Evolutionary conservation across 2,797 vertebrate genomes (phyloP).

Genomic region (Gobionotothen gibberifrons): DNA sequence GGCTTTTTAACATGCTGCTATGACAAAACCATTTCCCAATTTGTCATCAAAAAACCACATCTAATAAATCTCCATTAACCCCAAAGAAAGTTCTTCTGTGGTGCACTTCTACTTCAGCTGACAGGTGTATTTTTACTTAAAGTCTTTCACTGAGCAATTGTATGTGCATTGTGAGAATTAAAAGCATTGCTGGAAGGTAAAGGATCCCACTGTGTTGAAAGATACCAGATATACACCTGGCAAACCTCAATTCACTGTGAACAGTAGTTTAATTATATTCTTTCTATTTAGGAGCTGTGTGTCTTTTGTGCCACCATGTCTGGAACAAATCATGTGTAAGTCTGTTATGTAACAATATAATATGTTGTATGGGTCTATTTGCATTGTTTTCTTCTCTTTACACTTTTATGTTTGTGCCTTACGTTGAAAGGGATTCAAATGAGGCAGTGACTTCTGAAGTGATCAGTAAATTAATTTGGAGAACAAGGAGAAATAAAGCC

Average conservation of each 20-base stretch:
- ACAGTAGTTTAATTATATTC: slow-evolving; percentile 43
- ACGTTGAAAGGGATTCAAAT: slow-evolving; percentile 25
- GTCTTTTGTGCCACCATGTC: slow-evolving; percentile 21
- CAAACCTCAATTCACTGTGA: slow-evolving; percentile 39
- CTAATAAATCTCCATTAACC: no score
- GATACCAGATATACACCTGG: slow-evolving; percentile 38
- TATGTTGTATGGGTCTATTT: background rate
- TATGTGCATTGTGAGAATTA: slow-evolving; percentile 48
- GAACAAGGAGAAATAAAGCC: background rate
- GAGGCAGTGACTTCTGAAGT: slow-evolving; percentile 31
- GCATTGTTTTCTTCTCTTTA: slow-evolving; percentile 17
- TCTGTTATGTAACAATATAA: slow-evolving; percentile 27
- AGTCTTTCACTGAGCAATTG: slow-evolving; percentile 27
- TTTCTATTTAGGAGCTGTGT: slow-evolving; percentile 14
- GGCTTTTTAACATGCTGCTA: no score
- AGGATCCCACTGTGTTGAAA: slow-evolving; percentile 35
- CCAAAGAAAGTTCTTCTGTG: background rate
- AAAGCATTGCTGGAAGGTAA: slow-evolving; percentile 50
- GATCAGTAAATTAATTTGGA: slow-evolving; percentile 39
- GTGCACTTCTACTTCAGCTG: slow-evolving; percentile 9
- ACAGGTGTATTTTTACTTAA: slow-evolving; percentile 45
- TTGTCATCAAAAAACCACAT: no score
- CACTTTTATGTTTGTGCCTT: background rate
- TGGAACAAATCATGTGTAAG: slow-evolving; percentile 41
- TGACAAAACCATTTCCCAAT: no score